Percentiles rank a stretch among this genome's conserved stretches.
phyloP scores from a whole-genome alignment of 2,797 vertebrate species.

The Thripadectes ignobilis region DNA sequence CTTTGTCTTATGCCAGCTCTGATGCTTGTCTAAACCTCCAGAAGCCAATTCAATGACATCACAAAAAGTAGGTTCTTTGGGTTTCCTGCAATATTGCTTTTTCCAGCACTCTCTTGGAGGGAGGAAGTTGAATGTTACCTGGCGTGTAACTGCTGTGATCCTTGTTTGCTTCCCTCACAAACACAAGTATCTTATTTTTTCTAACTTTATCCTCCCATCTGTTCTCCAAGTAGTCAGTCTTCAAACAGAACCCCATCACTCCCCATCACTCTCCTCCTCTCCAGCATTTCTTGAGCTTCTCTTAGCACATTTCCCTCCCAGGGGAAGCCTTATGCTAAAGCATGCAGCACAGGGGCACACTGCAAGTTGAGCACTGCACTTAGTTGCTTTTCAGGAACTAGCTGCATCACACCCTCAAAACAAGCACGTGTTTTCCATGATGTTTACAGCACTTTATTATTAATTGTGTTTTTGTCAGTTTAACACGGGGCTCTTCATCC shows the following conservation, averaged over 20 bases:
- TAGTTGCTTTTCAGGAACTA: background rate
- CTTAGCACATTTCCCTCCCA: background rate
- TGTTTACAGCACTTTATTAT: background rate
- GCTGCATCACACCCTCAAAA: background rate
- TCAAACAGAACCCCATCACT: background rate
- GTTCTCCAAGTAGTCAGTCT: background rate
- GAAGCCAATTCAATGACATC: background rate
- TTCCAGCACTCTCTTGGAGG: background rate
- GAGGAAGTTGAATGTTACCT: background rate
- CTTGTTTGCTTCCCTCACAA: background rate
- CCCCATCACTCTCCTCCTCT: background rate
- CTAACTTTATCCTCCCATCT: background rate
- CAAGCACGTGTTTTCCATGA: background rate
- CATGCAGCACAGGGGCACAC: accelerated
- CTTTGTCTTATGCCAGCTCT: background rate
- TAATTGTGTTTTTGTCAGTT: background rate
- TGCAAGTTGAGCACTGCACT: background rate
- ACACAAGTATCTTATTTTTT: background rate
- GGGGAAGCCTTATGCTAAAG: background rate
- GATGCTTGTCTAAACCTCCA: background rate
- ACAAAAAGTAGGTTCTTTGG: background rate
- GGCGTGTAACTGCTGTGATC: background rate
- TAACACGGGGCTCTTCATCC: background rate
- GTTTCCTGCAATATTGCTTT: background rate
- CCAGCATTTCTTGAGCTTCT: background rate